Evolutionary conservation across 2,113 vertebrate genomes (phyloP).

Genomic region (Coptodon rendalli): DNA sequence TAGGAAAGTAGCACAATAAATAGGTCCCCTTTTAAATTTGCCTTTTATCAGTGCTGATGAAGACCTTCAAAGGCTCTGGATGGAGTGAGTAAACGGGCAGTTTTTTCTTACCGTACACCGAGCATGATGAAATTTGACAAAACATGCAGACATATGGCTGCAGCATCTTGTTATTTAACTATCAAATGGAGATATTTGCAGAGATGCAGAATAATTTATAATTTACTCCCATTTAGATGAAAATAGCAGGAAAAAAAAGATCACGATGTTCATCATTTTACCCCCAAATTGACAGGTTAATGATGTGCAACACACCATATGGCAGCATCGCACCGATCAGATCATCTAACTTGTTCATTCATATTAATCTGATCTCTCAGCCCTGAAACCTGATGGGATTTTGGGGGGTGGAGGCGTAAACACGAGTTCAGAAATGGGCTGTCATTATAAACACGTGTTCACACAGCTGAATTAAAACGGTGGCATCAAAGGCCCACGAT

Average conservation of each 20-base stretch:
- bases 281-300: background rate
- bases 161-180: background rate
- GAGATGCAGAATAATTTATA: background rate
- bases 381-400: background rate
- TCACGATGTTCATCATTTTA: background rate
- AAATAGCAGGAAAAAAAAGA: background rate
- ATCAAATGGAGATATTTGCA: background rate
- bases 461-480: conserved; percentile 23
- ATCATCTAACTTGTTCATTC: background rate
- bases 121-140: background rate
- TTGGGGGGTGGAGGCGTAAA: background rate
- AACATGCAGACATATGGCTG: background rate
- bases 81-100: background rate
- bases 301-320: conserved; percentile 12
- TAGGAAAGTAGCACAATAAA: background rate
- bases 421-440: background rate
- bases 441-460: conserved; percentile 3
- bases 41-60: background rate
- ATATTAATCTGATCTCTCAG: background rate
- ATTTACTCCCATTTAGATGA: background rate
- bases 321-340: background rate
- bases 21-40: background rate
- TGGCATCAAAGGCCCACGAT: conserved; percentile 17
- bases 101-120: background rate
- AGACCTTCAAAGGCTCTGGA: background rate